These are phyloP conservation scores for Battus philenor DNA, from an alignment of 1,140 invertebrate species.

Conservation along the genomic window DNA sequence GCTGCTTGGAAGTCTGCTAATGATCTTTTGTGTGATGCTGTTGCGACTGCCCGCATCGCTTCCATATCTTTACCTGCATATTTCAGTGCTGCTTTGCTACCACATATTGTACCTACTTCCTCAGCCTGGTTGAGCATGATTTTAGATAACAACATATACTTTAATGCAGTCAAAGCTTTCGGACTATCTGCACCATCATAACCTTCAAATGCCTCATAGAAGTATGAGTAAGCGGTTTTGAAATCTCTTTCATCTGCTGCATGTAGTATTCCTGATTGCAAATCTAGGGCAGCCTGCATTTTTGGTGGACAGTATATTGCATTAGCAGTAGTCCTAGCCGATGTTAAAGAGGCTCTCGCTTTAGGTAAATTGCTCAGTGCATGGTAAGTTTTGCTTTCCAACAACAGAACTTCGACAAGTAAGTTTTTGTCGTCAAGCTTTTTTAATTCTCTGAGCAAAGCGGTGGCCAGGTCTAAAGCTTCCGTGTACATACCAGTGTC, in stretches of 20 bases:
- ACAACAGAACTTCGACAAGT: constrained; percentile 95
- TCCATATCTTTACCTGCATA: constrained; percentile 97
- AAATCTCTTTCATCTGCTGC: constrained; percentile 99
- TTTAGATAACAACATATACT: constrained; percentile 99
- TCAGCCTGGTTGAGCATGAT: constrained; percentile 98
- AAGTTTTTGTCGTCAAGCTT: constrained; percentile 99
- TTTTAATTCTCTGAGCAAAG: constrained; percentile 95
- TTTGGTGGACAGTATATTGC: constrained; percentile 99
- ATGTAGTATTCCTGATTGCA: constrained; percentile 98
- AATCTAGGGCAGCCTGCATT: constrained; percentile 96
- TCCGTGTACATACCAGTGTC: constrained; percentile 94
- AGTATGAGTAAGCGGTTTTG: constrained; percentile 99
- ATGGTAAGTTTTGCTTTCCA: constrained; percentile 99
- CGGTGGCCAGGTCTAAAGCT: constrained; percentile 88
- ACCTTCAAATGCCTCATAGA: constrained; percentile 99
- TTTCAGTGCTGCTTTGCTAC: constrained; percentile 97
- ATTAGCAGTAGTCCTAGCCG: constrained; percentile 98
- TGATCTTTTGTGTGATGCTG: constrained; percentile 96
- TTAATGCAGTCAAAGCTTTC: constrained; percentile 94
- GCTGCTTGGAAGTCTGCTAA: constrained; percentile 93
- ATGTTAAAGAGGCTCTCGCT: constrained; percentile 97
- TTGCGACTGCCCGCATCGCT: constrained; percentile 97
- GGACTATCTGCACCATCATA: constrained; percentile 96
- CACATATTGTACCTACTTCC: constrained; percentile 96
- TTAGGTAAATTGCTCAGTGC: constrained; percentile 97